Evolutionary conservation across 2,797 vertebrate genomes (phyloP).

Genomic region (Gallirallus australis): DNA sequence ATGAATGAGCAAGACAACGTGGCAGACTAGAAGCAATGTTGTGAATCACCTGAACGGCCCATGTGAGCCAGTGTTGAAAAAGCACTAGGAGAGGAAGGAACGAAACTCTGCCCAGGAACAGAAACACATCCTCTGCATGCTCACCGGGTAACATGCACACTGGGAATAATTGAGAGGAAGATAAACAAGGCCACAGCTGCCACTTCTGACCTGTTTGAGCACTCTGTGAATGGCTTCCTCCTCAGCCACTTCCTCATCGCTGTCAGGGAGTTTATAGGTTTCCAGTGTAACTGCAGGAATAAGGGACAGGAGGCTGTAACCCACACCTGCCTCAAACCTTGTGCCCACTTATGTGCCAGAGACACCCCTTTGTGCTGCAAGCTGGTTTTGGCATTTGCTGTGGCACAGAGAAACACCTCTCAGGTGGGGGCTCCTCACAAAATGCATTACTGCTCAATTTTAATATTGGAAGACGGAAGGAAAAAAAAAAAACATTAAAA

Average conservation of each 20-base stretch:
- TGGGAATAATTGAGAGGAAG: neutral
- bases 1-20: neutral
- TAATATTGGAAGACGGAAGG: neutral
- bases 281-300: constrained; percentile 85
- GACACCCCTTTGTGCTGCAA: neutral
- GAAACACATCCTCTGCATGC: neutral
- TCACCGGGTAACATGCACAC: neutral
- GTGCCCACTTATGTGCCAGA: neutral
- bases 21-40: neutral
- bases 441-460: neutral
- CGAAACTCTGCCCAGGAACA: neutral
- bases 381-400: neutral
- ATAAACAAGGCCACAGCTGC: neutral
- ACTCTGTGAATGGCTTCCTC: constrained; percentile 89
- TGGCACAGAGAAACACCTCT: neutral
- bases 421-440: neutral
- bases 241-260: constrained; percentile 92
- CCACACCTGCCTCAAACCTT: neutral
- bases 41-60: neutral
- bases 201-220: constrained; percentile 86
- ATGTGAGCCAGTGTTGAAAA: neutral
- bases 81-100: neutral
- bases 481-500: neutral
- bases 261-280: constrained; percentile 86
- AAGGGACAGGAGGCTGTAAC: neutral